These are phyloP conservation scores for Gryon sp. DNA, from an alignment of 1,140 invertebrate species.

Conservation along the genomic window DNA sequence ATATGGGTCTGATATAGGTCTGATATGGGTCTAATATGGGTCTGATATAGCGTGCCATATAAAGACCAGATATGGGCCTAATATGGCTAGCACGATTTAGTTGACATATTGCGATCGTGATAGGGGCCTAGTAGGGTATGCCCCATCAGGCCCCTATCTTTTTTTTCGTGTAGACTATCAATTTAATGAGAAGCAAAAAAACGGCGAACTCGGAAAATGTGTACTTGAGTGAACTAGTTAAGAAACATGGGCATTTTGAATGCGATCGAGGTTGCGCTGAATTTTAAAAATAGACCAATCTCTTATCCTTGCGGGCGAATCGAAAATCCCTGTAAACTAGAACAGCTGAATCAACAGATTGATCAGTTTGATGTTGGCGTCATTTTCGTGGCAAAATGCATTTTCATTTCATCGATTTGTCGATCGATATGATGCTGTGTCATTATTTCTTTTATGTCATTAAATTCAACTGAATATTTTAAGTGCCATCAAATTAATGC, in stretches of 20 bases:
- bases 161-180: constrained; percentile 39
- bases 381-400: constrained; percentile 22
- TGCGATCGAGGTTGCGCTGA: constrained; percentile 32
- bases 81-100: too few species aligned
- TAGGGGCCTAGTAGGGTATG: too few species aligned
- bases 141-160: constrained; percentile 1
- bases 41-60: too few species aligned
- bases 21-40: too few species aligned
- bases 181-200: constrained; percentile 11
- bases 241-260: constrained; percentile 41
- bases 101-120: too few species aligned
- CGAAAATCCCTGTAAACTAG: constrained; percentile 32
- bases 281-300: constrained; percentile 43
- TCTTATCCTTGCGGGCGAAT: constrained; percentile 35
- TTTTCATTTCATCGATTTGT: constrained; percentile 31
- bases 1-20: too few species aligned
- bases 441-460: constrained; percentile 17
- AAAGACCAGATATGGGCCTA: too few species aligned
- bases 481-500: too few species aligned
- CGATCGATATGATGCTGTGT: constrained; percentile 41
- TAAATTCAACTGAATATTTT: not conserved
- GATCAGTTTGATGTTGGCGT: constrained; percentile 17
- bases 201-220: constrained; percentile 21
- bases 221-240: constrained; percentile 31
- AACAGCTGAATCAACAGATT: constrained; percentile 49